A percentile compares a stretch with the other conserved stretches of the same genome.
phyloP scores from a whole-genome alignment of 2,797 vertebrate species.

The Furcifer pardalis region DNA sequence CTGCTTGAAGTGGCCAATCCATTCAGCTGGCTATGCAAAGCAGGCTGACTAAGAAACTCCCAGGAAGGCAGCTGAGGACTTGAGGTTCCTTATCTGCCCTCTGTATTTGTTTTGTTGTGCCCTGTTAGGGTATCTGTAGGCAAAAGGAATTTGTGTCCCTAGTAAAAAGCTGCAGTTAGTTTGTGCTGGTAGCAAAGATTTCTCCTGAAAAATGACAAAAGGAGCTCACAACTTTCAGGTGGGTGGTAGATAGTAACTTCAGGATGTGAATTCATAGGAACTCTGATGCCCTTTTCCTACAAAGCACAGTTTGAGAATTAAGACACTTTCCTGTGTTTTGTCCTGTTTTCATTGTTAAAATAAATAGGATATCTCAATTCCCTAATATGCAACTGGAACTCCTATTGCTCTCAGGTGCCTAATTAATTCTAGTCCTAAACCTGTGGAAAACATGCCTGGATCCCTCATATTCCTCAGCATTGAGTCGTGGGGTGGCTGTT shows the following conservation, averaged over 20 bases:
- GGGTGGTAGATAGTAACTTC: accelerated
- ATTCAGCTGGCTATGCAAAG: background rate
- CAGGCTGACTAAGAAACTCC: background rate
- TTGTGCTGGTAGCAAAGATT: background rate
- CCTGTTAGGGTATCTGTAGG: background rate
- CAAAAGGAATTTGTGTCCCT: background rate
- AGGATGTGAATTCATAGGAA: too few species aligned
- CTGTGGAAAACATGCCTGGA: background rate
- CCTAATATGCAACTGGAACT: too few species aligned
- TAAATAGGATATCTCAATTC: too few species aligned
- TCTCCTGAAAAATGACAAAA: background rate
- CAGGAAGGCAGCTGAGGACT: background rate
- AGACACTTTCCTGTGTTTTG: background rate
- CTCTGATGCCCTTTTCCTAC: too few species aligned
- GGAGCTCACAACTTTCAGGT: background rate
- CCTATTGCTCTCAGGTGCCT: background rate
- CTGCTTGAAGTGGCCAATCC: background rate
- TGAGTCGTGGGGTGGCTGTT: background rate
- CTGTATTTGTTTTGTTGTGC: background rate
- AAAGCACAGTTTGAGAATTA: background rate
- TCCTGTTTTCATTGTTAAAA: background rate
- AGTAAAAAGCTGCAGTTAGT: background rate
- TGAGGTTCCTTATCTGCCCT: background rate
- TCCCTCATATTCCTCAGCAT: background rate
- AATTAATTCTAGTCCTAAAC: background rate